Conservation (phyloP, 2,888 invertebrate species). For the Lasius fuliginosus region DNA sequence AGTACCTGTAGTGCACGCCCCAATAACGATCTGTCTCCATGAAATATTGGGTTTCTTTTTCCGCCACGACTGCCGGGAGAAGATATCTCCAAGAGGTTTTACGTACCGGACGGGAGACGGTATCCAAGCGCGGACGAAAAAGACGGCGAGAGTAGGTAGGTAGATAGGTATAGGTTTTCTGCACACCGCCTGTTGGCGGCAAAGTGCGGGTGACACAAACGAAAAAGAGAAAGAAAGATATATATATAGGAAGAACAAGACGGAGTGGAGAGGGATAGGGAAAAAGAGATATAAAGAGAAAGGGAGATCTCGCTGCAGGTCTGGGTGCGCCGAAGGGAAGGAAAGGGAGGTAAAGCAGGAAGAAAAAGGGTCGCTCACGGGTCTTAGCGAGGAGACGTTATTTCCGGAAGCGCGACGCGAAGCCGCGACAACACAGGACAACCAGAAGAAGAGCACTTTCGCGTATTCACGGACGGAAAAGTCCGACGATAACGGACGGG, state of each 20-base stretch:
- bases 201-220: slow-evolving; percentile 20
- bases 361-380: slow-evolving; percentile 45
- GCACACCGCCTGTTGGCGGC: slow-evolving; percentile 36
- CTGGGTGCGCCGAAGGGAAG: slow-evolving; percentile 31
- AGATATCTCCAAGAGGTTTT: slow-evolving; percentile 61
- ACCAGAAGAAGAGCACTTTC: slow-evolving; percentile 61
- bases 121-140: slow-evolving; percentile 37
- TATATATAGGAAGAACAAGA: background rate
- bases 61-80: slow-evolving; percentile 60
- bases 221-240: slow-evolving; percentile 15
- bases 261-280: slow-evolving; percentile 22
- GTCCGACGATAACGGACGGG: slow-evolving; percentile 10
- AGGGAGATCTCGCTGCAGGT: background rate
- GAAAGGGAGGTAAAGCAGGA: slow-evolving; percentile 28
- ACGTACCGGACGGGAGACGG: slow-evolving; percentile 44
- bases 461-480: slow-evolving; percentile 35
- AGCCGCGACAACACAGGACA: slow-evolving; percentile 12
- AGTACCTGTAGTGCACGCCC: slow-evolving; percentile 84
- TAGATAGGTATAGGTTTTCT: slow-evolving; percentile 32
- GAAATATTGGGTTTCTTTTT: slow-evolving; percentile 76
- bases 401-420: slow-evolving; percentile 34
- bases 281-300: slow-evolving; percentile 6
- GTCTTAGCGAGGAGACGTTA: slow-evolving; percentile 44
- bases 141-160: slow-evolving; percentile 13
- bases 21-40: slow-evolving; percentile 81